A percentile compares a stretch with the other conserved stretches of the same genome.
Evolutionary conservation across 2,797 vertebrate species (phyloP).

Genomic region (Anomalospiza imberbis): DNA sequence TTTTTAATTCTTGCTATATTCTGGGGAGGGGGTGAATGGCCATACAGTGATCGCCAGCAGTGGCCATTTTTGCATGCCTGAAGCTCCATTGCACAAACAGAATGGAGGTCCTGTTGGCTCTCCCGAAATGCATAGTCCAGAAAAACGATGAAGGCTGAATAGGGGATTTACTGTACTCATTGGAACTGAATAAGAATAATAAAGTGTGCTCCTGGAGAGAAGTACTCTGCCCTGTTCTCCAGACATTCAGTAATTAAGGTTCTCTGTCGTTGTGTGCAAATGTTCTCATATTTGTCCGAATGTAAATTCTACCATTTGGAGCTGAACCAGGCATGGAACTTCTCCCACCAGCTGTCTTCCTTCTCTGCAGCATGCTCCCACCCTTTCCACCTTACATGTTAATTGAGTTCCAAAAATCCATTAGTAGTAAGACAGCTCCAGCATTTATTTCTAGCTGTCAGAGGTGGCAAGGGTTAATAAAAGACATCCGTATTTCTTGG

Average conservation of each 20-base stretch:
- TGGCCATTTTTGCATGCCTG: background rate
- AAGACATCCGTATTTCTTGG: background rate
- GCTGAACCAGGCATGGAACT: background rate
- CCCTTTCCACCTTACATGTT: background rate
- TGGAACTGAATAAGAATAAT: background rate
- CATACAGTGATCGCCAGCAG: background rate
- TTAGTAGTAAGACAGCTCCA: background rate
- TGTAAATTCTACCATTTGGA: background rate
- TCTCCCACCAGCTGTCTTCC: background rate
- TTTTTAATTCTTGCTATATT: background rate
- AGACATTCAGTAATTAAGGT: background rate
- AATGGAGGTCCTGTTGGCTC: background rate
- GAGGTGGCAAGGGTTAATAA: conserved; percentile 39
- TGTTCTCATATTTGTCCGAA: background rate
- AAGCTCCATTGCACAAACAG: background rate
- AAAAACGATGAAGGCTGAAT: background rate
- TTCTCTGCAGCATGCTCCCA: background rate
- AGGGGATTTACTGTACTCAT: background rate
- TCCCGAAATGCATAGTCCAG: accelerated
- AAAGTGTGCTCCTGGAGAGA: background rate
- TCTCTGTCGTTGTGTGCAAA: accelerated
- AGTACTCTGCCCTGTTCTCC: background rate
- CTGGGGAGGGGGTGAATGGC: background rate
- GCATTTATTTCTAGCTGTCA: background rate
- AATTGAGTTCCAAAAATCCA: background rate